Conservation (phyloP, 2,888 invertebrate genomes). For the Lymantria dispar region DNA sequence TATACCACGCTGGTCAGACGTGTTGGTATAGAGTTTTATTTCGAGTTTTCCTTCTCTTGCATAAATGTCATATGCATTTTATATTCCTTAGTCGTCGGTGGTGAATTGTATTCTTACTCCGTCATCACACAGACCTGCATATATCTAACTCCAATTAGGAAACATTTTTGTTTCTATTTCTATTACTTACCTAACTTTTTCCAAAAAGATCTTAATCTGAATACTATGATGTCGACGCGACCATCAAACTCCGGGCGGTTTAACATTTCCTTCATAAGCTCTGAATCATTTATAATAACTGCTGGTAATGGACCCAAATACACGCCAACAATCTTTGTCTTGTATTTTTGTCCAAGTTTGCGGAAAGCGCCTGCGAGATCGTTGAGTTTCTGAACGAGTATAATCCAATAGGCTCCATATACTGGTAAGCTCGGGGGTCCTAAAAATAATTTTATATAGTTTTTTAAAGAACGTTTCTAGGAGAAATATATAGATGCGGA, state of each 20-base stretch:
- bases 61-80: too few relatives aligned
- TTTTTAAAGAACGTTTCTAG: too few relatives aligned
- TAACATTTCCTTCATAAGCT: slow-evolving; percentile 81
- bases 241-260: slow-evolving; percentile 85
- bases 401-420: slow-evolving; percentile 83
- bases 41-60: too few relatives aligned
- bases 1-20: too few relatives aligned
- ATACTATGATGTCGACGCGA: slow-evolving; percentile 72
- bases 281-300: slow-evolving; percentile 78
- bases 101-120: too few relatives aligned
- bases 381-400: slow-evolving; percentile 75
- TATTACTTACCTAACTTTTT: slow-evolving; percentile 66
- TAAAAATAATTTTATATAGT: slow-evolving; percentile 33
- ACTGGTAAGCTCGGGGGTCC: slow-evolving; percentile 84
- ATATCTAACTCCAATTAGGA: too few relatives aligned
- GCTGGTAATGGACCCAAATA: slow-evolving; percentile 75
- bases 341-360: slow-evolving; percentile 79
- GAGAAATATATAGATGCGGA: too few relatives aligned
- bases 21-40: too few relatives aligned
- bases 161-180: too few relatives aligned
- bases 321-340: slow-evolving; percentile 83
- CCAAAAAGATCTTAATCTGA: slow-evolving; percentile 78
- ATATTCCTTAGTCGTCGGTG: too few relatives aligned
- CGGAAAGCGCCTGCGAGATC: slow-evolving; percentile 77
- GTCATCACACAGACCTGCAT: too few relatives aligned